A percentile compares a stretch with the other conserved stretches of the same genome.
Evolutionary conservation across 35 echinoderm and acorn worm species (phyloP).

Genomic region (Amphiura filiformis): DNA sequence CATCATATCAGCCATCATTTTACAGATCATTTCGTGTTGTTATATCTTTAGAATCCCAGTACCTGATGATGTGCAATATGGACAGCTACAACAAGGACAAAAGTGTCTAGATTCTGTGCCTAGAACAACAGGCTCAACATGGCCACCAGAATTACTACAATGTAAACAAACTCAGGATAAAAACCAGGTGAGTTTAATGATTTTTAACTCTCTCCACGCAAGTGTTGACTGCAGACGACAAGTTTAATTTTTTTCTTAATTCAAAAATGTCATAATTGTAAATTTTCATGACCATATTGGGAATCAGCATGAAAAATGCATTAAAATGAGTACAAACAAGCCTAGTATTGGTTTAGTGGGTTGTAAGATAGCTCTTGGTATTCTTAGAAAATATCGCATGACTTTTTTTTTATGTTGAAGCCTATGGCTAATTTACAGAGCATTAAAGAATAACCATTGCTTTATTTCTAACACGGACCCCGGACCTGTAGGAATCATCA

Average conservation of each 20-base stretch:
- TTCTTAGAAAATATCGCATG: background rate
- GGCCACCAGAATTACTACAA: conserved; percentile 54
- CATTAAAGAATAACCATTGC: background rate
- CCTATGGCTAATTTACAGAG: no score
- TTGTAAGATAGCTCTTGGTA: background rate
- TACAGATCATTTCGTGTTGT: no score
- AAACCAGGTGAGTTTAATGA: conserved; percentile 54
- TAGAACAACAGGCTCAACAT: conserved; percentile 49
- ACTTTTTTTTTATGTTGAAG: background rate
- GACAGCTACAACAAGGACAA: conserved; percentile 69
- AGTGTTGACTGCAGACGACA: background rate
- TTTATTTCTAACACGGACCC: no score
- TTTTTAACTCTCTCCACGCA: no score
- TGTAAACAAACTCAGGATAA: conserved; percentile 47
- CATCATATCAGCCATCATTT: no score
- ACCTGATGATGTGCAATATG: conserved; percentile 69
- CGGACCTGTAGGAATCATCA: no score
- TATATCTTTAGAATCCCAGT: conserved; percentile 62
- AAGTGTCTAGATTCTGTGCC: conserved; percentile 71
- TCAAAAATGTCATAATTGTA: no score
- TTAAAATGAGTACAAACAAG: no score
- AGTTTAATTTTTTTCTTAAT: no score
- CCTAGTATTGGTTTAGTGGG: no score
- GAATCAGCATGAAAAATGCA: no score
- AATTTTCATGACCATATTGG: no score